A percentile compares a stretch with the other conserved stretches of the same genome.
phyloP scores from a whole-genome alignment of 2,888 invertebrate species.

The Drosophila lutescens region DNA sequence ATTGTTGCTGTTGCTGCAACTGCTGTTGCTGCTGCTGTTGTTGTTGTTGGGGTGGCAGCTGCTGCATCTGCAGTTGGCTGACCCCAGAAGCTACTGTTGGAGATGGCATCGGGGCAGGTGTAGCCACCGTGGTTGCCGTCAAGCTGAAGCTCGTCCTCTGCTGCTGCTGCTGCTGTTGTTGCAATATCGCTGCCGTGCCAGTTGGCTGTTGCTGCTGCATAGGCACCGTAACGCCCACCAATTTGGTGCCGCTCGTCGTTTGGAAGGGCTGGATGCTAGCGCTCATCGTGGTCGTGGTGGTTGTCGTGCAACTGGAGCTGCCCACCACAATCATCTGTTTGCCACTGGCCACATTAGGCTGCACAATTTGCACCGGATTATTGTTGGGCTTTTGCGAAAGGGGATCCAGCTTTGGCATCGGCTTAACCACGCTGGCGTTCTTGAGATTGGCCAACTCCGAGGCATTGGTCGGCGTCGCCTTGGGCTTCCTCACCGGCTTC shows the following conservation, averaged over 20 bases:
- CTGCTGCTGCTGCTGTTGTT: conserved; percentile 41
- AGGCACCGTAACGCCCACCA: conserved; percentile 83
- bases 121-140: conserved; percentile 42
- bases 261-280: conserved; percentile 83
- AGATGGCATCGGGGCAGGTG: conserved; percentile 71
- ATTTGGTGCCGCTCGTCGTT: conserved; percentile 82
- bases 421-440: conserved; percentile 83
- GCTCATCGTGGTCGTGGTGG: conserved; percentile 73
- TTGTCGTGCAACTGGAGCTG: conserved; percentile 62
- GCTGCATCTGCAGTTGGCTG: conserved; percentile 48
- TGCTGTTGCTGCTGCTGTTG: conserved; percentile 73
- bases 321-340: conserved; percentile 75
- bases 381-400: conserved; percentile 83
- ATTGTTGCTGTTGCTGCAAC: conserved; percentile 25
- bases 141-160: conserved; percentile 39
- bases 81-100: conserved; percentile 58
- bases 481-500: conserved; percentile 81
- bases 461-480: conserved; percentile 76
- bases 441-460: conserved; percentile 75
- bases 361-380: conserved; percentile 84
- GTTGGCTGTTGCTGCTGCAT: conserved; percentile 81
- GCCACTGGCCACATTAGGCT: conserved; percentile 83
- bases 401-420: conserved; percentile 83
- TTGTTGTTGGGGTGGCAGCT: conserved; percentile 47
- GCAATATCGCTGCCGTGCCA: conserved; percentile 32